Percentiles rank a stretch among this genome's conserved stretches.
Conservation (phyloP, 2,113 vertebrate genomes). For the Nymphicus hollandicus region DNA sequence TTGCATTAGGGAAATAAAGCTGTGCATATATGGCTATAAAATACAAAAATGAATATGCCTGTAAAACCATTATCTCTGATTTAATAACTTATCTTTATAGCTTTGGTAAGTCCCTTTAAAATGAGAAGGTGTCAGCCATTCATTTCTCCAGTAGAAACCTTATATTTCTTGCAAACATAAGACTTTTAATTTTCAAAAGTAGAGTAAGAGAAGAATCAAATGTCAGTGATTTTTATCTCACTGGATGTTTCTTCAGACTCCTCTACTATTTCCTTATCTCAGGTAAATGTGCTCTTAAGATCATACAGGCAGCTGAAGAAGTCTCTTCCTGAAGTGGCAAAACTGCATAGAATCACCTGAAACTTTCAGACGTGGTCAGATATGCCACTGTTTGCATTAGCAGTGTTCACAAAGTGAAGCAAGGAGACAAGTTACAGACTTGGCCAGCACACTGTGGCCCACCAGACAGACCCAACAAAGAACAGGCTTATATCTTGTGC, state of each 20-base stretch:
- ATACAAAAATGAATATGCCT: not conserved
- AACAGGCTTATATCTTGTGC: not conserved
- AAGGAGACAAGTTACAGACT: not conserved
- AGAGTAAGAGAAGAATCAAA: not conserved
- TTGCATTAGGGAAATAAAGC: not conserved
- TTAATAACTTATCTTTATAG: not conserved
- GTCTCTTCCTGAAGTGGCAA: not conserved
- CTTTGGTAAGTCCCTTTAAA: not conserved
- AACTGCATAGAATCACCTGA: not conserved
- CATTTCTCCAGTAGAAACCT: not conserved
- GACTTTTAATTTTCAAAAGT: not conserved
- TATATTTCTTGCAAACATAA: not conserved
- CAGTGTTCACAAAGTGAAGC: not conserved
- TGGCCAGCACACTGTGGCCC: not conserved
- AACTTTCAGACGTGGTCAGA: not conserved
- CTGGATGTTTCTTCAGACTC: not conserved
- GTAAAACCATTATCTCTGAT: not conserved
- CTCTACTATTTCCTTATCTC: not conserved
- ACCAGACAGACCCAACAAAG: not conserved
- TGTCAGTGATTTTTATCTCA: not conserved
- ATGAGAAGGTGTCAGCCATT: not conserved
- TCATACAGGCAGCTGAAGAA: not conserved
- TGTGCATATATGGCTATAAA: not conserved
- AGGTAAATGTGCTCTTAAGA: not conserved
- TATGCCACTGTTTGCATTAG: rapidly evolving